Percentiles rank a stretch among this genome's conserved stretches.
Conservation (phyloP, 92 coral and sea anemone species). For the Zoanthus gigantus region DNA sequence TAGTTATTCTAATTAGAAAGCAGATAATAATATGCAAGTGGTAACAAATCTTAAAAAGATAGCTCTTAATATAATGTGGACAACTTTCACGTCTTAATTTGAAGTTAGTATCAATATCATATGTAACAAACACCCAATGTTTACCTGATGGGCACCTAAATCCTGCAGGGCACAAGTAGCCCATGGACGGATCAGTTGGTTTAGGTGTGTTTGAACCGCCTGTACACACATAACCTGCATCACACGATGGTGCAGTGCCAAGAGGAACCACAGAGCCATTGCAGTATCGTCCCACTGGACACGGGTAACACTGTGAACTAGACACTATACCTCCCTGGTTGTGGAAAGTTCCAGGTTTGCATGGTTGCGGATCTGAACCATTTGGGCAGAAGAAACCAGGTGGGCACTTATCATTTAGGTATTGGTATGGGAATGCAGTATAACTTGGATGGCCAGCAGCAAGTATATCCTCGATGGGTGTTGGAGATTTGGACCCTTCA, state of each 20-base stretch:
- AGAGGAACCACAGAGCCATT: slow-evolving; percentile 80
- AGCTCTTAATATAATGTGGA: too few relatives aligned
- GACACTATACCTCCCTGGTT: slow-evolving; percentile 89
- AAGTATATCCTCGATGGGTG: slow-evolving; percentile 79
- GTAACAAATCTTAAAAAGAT: too few relatives aligned
- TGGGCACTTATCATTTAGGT: slow-evolving; percentile 94
- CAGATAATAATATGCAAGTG: too few relatives aligned
- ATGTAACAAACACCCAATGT: too few relatives aligned
- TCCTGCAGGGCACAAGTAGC: slow-evolving; percentile 92
- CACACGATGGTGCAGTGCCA: slow-evolving; percentile 86
- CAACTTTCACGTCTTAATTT: too few relatives aligned
- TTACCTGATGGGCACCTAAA: slow-evolving; percentile 86
- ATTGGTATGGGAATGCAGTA: slow-evolving; percentile 73
- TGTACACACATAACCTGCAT: slow-evolving; percentile 92
- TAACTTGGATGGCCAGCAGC: slow-evolving; percentile 58
- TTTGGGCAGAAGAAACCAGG: slow-evolving; percentile 91
- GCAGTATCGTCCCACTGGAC: slow-evolving; percentile 94
- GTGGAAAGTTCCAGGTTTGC: slow-evolving; percentile 92
- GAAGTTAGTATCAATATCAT: too few relatives aligned
- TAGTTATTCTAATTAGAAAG: too few relatives aligned
- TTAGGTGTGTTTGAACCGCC: slow-evolving; percentile 90
- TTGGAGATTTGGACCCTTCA: slow-evolving; percentile 77
- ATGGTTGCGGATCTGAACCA: slow-evolving; percentile 88
- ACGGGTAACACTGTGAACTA: slow-evolving; percentile 84
- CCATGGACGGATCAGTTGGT: slow-evolving; percentile 85